Base-by-base conservation (phyloP, 2,888 invertebrate genomes). In the Dolomedes plantarius region DNA sequence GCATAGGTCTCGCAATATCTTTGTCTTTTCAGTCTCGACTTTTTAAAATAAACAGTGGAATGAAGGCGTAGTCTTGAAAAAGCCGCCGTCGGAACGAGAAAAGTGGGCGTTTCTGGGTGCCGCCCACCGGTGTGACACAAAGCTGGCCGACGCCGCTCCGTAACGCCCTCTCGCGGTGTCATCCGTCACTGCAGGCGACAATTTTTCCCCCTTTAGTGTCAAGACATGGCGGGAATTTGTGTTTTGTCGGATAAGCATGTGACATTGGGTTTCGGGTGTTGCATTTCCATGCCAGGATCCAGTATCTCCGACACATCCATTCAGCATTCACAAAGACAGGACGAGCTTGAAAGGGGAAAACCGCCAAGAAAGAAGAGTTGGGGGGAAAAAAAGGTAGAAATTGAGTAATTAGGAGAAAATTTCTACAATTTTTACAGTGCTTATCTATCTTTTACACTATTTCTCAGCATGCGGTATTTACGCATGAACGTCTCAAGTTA, bases 111-210 rank as follows among this genome's bases (percentile, higher is more conserved):
- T 62, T 39, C 19, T 13, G 19, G 11, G n/a, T 28, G 19, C 65
- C 82, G 41, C 82, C 82, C 82, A 82, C 82, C 39, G 32, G 19
- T 23, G 56, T 28, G 31, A 39, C 36, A 29, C 36, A 56, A 82
- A 81, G 71, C 64, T 64, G 19, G 41, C 75, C 75, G 64, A 16
- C 39, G 32, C 19, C 46, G 16, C 27, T 36, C 11, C 23, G 27
- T 16, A 28, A 78, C 78, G 78, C 78, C 78, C 71, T 78, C 71
- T 71, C 39, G 28, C 46, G n/a, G 68, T 32, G 71, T 75, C 82
- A 64, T 76, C 29, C 46, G 41, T 82, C 82, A 82, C 68, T 13
- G 11, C 19, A 68, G 67, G 74, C 56, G 74, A 81, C 81, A 74
- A 16, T 69, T 65, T 32, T 46, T 65, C 65, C 16, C 3, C 3